Conservation (phyloP, 2,797 vertebrate species). For the Myotis vivesi region DNA sequence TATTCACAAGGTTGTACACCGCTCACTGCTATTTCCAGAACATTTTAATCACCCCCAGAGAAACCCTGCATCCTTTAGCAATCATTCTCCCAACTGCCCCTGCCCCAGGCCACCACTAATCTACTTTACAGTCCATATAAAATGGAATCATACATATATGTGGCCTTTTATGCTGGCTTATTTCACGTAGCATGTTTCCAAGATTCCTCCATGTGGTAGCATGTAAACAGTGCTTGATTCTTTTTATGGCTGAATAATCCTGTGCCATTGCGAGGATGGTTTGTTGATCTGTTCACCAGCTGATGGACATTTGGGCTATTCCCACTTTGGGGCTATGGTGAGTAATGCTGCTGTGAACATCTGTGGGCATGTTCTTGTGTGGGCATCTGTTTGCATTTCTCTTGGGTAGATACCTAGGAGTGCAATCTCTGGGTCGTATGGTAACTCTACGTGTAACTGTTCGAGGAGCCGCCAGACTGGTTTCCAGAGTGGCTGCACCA, state of each 20-base stretch:
- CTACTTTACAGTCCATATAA: background rate
- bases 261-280: background rate
- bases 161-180: background rate
- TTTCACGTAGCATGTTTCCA: background rate
- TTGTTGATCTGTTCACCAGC: background rate
- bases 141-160: background rate
- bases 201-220: background rate
- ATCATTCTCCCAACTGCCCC: background rate
- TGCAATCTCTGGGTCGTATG: background rate
- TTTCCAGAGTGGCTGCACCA: background rate
- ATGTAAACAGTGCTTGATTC: background rate
- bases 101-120: background rate
- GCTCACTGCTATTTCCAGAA: background rate
- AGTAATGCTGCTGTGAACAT: background rate
- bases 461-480: constrained; percentile 3
- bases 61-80: background rate
- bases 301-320: background rate
- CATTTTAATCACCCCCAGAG: background rate
- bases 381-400: background rate
- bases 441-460: constrained; percentile 13
- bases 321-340: background rate
- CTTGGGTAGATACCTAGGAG: background rate
- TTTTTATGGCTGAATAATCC: background rate
- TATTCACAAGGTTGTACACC: background rate
- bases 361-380: background rate